Evolutionary conservation across 2,888 invertebrate species (phyloP), one percentile per base, ranked within the genome.

Genomic region (Lapara coniferarum): DNA sequence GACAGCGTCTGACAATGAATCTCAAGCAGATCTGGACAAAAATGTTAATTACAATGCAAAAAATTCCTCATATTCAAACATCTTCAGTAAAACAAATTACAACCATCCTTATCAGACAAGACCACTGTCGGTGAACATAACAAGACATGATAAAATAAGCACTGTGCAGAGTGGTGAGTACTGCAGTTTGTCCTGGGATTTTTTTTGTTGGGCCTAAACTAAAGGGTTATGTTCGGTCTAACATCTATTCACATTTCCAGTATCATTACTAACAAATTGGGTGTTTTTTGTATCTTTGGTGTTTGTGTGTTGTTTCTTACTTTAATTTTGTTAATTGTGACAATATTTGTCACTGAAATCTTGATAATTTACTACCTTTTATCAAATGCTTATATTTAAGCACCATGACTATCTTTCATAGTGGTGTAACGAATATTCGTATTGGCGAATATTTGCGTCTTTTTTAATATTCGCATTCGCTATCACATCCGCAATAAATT

Each of bases 1-100:
- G 89, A 97, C 97, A 70, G 96, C 96, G 72, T 97, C 97, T 68
- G 97, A 97, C 88, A 96, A 95, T 81, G 97, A 97, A 88, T 97
- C 97, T 78, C 96, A 96, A 75, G 95, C 95, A 69, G 97, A 97
- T 81, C 94, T 95, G 75, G 97, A 97, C 87, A 95, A 81, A 84
- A 92, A 85, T 82, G 76, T 85, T 73, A 88, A 82, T 78, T 81
- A 79, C 83, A 87, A 82, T 78, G 88, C 83, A 81, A 92, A 89
- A 85, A 90, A 85, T 81, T 84, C 89, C 75, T 89, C 92, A 71
- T 86, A 86, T 73, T 86, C 92, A 78, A 92, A 89, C 82, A 82
- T 91, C 78, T 90, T 91, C 84, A 90, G 87, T 86, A 91, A 90
- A 82, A 88, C 87, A 69, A 90, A 84, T 81, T 89, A 89, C 77